Conservation (phyloP, 1,140 invertebrate genomes). For the Sesamia nonagrioides region DNA sequence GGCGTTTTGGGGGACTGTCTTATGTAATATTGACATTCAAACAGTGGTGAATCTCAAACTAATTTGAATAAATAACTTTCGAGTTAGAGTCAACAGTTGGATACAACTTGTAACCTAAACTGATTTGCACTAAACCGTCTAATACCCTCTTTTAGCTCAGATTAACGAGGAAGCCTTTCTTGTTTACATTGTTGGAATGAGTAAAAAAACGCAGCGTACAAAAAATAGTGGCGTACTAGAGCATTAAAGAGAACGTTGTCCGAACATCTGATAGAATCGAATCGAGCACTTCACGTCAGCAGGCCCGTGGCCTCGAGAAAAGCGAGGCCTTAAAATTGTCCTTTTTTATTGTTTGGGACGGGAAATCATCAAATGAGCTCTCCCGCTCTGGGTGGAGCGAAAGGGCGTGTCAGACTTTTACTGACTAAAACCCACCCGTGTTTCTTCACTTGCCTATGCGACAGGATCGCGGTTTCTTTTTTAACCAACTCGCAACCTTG, state of each 20-base stretch:
- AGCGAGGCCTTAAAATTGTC: constrained; percentile 28
- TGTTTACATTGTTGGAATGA: constrained; percentile 17
- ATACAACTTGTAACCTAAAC: constrained; percentile 3
- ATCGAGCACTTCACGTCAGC: constrained; percentile 69
- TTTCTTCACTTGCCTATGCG: no score
- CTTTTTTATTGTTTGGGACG: no score
- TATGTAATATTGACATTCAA: no score
- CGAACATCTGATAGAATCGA: constrained; percentile 69
- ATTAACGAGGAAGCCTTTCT: constrained; percentile 30
- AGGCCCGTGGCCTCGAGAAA: constrained; percentile 3
- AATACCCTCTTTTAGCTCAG: constrained; percentile 5
- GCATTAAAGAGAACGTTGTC: constrained; percentile 31
- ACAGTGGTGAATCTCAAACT: no score
- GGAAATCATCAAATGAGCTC: no score
- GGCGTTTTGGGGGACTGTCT: no score
- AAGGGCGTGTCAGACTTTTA: no score
- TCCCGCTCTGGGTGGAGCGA: no score
- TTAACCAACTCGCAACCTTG: no score
- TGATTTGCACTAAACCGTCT: constrained; percentile 5
- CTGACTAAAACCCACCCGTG: no score
- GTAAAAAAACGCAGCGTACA: constrained; percentile 18
- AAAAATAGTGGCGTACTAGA: constrained; percentile 14
- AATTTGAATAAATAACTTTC: neutral
- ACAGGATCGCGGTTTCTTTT: no score
- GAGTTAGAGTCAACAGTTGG: neutral